These are phyloP conservation scores for Mycetomoellerius zeteki DNA, from an alignment of 1,140 invertebrate genomes.

Conservation along the genomic window DNA sequence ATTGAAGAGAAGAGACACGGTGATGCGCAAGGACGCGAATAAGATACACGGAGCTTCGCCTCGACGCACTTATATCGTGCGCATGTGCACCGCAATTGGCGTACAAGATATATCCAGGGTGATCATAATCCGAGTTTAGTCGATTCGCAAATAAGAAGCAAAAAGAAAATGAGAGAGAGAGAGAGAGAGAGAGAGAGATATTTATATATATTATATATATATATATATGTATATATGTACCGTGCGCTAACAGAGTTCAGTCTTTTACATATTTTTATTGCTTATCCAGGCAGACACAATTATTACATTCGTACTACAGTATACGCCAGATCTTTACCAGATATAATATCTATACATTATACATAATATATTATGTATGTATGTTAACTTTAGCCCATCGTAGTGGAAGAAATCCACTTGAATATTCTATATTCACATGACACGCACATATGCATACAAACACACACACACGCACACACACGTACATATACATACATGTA, in stretches of 20 bases:
- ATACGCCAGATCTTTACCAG: slow-evolving; percentile 71
- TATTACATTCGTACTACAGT: slow-evolving; percentile 69
- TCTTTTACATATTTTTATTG: slow-evolving; percentile 79
- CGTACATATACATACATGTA: slow-evolving; percentile 1
- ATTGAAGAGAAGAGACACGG: slow-evolving; percentile 36
- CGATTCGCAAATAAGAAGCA: slow-evolving; percentile 48
- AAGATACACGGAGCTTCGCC: slow-evolving; percentile 29
- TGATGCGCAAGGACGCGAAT: slow-evolving; percentile 1
- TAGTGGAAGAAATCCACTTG: slow-evolving; percentile 7
- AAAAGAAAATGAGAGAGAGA: slow-evolving; percentile 24
- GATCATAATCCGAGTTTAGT: slow-evolving; percentile 68
- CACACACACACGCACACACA: background rate
- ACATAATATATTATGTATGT: slow-evolving; percentile 64
- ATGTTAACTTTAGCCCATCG: slow-evolving; percentile 34
- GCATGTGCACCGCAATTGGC: slow-evolving; percentile 49
- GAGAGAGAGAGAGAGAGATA: slow-evolving; percentile 13
- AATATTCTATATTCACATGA: slow-evolving; percentile 42
- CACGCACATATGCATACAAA: background rate
- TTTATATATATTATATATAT: slow-evolving; percentile 55
- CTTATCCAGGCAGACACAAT: slow-evolving; percentile 64
- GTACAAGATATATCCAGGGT: slow-evolving; percentile 69
- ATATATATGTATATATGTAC: slow-evolving; percentile 50
- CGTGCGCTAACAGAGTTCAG: slow-evolving; percentile 57
- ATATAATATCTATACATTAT: slow-evolving; percentile 54
- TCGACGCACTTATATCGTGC: slow-evolving; percentile 59